Evolutionary conservation across 2,888 invertebrate genomes (phyloP).

Genomic region (Lottia gigantea): DNA sequence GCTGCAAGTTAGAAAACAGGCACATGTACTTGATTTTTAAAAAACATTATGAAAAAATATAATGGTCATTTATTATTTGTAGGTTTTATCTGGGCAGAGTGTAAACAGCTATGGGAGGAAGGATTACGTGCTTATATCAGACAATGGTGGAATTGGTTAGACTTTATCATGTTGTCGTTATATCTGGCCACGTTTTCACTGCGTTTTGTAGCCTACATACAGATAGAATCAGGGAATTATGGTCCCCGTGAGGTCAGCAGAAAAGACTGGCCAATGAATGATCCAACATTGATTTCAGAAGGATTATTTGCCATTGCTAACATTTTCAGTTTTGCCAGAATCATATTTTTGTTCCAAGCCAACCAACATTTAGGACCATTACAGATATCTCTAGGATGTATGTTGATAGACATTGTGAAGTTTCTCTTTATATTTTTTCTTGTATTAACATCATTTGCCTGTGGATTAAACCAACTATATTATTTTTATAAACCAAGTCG

Average conservation of each 20-base stretch:
- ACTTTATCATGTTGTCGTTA: slow-evolving; percentile 73
- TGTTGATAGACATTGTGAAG: slow-evolving; percentile 73
- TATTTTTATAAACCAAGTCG: slow-evolving; percentile 69
- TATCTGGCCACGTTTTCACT: slow-evolving; percentile 72
- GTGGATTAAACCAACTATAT: slow-evolving; percentile 79
- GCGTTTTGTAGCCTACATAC: slow-evolving; percentile 68
- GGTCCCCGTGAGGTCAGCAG: slow-evolving; percentile 66
- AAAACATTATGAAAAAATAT: too few relatives aligned
- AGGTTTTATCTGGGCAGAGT: slow-evolving; percentile 73
- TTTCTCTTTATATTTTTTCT: slow-evolving; percentile 71
- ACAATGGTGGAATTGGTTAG: slow-evolving; percentile 74
- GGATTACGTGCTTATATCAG: slow-evolving; percentile 71
- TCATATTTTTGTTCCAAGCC: slow-evolving; percentile 72
- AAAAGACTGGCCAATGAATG: slow-evolving; percentile 70
- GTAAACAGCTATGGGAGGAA: slow-evolving; percentile 74
- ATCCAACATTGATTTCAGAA: slow-evolving; percentile 72
- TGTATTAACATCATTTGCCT: slow-evolving; percentile 70
- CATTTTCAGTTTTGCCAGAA: slow-evolving; percentile 72
- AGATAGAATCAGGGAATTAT: slow-evolving; percentile 62
- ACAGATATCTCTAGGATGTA: slow-evolving; percentile 72
- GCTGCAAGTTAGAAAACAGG: too few relatives aligned
- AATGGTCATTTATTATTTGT: slow-evolving; percentile 24
- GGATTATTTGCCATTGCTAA: slow-evolving; percentile 73
- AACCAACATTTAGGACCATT: slow-evolving; percentile 73
- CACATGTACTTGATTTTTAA: too few relatives aligned